These are phyloP conservation scores for Melinaea menophilus DNA, from an alignment of 2,888 invertebrate species.

Conservation along the genomic window DNA sequence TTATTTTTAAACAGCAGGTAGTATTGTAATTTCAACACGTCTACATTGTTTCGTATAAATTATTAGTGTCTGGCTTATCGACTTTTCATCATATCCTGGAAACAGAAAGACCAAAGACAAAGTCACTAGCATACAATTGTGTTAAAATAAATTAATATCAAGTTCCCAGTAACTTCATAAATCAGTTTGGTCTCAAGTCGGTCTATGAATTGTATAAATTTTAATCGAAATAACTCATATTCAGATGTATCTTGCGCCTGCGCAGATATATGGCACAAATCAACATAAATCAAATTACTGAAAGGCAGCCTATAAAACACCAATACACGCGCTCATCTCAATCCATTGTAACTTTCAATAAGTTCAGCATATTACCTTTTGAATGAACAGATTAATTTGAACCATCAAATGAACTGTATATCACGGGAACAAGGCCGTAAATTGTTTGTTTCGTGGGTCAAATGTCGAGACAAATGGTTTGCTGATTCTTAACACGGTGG, in stretches of 20 bases:
- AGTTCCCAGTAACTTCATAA: background rate
- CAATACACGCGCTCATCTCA: constrained; percentile 41
- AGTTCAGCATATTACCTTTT: constrained; percentile 9
- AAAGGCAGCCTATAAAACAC: constrained; percentile 36
- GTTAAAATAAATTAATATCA: background rate
- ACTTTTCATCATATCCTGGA: too few relatives aligned
- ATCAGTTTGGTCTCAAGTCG: background rate
- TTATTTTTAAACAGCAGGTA: too few relatives aligned
- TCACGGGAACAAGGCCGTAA: constrained; percentile 8
- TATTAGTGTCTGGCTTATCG: too few relatives aligned
- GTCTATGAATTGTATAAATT: background rate
- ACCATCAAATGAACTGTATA: constrained; percentile 31
- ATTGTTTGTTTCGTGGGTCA: constrained; percentile 12
- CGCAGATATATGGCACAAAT: constrained; percentile 14
- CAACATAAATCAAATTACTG: constrained; percentile 32
- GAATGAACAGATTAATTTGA: constrained; percentile 7
- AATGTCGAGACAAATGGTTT: constrained; percentile 33
- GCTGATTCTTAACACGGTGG: constrained; percentile 60
- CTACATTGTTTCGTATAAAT: too few relatives aligned
- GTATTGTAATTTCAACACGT: too few relatives aligned
- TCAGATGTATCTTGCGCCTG: constrained; percentile 2
- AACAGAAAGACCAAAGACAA: too few relatives aligned
- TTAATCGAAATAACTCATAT: constrained; percentile 6
- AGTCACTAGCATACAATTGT: background rate
- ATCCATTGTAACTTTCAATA: constrained; percentile 35